Conservation (phyloP, 2,888 invertebrate genomes). For the Choreutis nemorana region DNA sequence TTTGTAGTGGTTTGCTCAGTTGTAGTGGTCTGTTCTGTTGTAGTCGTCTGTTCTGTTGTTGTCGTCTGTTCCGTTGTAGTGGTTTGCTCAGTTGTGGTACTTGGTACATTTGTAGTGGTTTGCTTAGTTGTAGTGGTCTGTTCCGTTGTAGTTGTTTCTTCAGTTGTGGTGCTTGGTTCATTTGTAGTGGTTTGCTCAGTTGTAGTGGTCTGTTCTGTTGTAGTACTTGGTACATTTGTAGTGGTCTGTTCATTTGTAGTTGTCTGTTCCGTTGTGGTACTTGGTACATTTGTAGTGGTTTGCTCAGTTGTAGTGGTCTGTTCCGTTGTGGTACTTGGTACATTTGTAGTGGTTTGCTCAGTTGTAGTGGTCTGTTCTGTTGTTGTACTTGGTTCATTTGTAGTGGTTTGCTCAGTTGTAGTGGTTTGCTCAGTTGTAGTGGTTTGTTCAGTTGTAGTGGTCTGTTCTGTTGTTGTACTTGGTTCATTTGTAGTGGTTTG, state of each 20-base stretch:
- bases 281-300: background rate
- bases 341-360: background rate
- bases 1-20: too few species aligned
- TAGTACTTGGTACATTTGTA: background rate
- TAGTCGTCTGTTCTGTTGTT: too few species aligned
- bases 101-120: background rate
- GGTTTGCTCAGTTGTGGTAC: too few species aligned
- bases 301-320: background rate
- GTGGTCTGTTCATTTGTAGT: background rate
- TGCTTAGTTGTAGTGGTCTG: background rate
- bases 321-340: background rate
- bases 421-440: background rate
- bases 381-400: background rate
- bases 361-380: background rate
- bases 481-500: too few species aligned
- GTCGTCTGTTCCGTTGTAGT: too few species aligned
- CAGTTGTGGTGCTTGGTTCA: background rate
- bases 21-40: too few species aligned
- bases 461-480: too few species aligned
- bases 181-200: background rate
- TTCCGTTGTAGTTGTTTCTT: background rate
- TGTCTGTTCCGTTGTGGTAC: background rate
- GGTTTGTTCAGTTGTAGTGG: too few species aligned
- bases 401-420: background rate
- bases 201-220: background rate